These are phyloP conservation scores for Oligia strigilis DNA, from an alignment of 2,888 invertebrate species.

Conservation along the genomic window DNA sequence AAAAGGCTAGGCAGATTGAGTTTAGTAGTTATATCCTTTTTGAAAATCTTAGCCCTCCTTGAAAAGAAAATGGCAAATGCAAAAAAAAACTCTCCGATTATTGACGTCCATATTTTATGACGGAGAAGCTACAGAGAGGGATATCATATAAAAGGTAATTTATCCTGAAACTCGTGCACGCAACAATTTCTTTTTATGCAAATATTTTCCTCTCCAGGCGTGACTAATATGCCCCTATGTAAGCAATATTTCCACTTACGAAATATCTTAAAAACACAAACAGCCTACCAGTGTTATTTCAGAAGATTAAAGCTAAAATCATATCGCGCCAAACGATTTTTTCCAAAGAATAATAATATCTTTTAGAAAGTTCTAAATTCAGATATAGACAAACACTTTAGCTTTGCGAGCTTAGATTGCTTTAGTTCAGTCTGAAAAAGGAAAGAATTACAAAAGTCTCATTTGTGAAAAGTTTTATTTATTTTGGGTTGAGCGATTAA, in stretches of 20 bases:
- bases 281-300: background rate
- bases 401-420: constrained; percentile 33
- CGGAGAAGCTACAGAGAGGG: constrained; percentile 12
- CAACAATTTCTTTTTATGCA: constrained; percentile 14
- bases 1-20: background rate
- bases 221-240: constrained; percentile 13
- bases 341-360: constrained; percentile 15
- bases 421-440: constrained; percentile 28
- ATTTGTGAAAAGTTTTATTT: background rate
- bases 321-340: background rate
- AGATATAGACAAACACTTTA: constrained; percentile 41
- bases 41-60: background rate
- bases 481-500: background rate
- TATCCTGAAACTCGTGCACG: constrained; percentile 19
- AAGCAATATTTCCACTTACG: constrained; percentile 6
- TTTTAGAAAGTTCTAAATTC: constrained; percentile 36
- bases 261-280: constrained; percentile 27
- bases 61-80: background rate
- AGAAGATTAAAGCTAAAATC: background rate
- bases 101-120: constrained; percentile 26
- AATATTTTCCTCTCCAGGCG: constrained; percentile 14
- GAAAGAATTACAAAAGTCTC: constrained; percentile 18
- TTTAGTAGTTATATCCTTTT: background rate
- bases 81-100: background rate
- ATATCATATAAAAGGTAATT: constrained; percentile 29